Evolutionary conservation across 2,113 vertebrate species (phyloP).

Genomic region (Grantiella picta): DNA sequence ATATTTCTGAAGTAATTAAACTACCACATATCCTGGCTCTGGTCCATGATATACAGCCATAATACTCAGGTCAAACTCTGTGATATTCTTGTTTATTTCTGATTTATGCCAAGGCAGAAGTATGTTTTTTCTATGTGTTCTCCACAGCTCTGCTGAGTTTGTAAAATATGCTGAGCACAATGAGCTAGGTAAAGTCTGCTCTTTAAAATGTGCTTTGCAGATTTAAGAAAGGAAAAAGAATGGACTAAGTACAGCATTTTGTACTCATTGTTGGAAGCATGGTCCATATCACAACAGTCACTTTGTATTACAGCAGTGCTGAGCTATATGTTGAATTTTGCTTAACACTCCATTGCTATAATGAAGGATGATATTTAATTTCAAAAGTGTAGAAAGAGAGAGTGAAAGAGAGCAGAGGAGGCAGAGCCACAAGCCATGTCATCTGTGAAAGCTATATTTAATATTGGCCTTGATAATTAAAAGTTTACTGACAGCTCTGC

Average conservation of each 20-base stretch:
- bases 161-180: neutral
- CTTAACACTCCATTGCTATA: neutral
- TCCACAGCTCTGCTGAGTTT: neutral
- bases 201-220: neutral
- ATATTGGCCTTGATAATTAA: neutral
- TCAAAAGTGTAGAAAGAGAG: neutral
- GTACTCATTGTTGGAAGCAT: neutral
- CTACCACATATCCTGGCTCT: conserved; percentile 9
- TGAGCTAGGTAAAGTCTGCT: neutral
- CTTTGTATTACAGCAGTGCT: neutral
- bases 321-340: neutral
- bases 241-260: neutral
- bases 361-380: neutral
- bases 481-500: neutral
- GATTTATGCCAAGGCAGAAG: neutral
- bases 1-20: conserved; percentile 37
- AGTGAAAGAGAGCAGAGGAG: neutral
- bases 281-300: neutral
- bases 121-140: neutral
- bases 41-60: neutral
- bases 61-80: neutral
- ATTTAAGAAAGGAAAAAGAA: neutral
- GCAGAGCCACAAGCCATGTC: neutral
- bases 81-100: neutral
- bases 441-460: neutral